These are phyloP conservation scores for Umimayanthus kanabou DNA, from an alignment of 92 coral and sea anemone genomes.

Conservation along the genomic window DNA sequence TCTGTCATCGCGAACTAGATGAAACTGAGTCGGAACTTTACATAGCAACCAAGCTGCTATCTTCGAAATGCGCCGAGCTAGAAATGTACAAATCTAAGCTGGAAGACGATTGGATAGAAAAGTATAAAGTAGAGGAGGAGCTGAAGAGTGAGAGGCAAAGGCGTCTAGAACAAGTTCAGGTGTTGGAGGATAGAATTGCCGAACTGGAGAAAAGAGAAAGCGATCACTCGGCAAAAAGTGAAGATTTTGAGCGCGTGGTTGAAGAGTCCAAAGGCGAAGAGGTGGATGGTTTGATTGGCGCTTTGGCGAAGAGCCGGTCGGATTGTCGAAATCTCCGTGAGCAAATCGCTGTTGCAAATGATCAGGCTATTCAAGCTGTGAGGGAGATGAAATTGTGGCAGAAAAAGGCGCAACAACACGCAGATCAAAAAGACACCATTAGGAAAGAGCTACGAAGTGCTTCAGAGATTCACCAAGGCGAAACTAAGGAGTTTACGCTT, in stretches of 20 bases:
- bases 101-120: conserved; percentile 68
- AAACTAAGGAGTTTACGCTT: conserved; percentile 43
- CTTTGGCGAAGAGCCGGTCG: conserved; percentile 49
- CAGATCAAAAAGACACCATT: conserved; percentile 46
- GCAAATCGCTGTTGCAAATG: conserved; percentile 54
- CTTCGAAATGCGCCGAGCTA: conserved; percentile 51
- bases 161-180: conserved; percentile 43
- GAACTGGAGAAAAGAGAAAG: background rate
- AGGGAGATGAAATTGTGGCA: conserved; percentile 71
- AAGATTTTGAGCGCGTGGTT: conserved; percentile 40
- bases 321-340: conserved; percentile 57
- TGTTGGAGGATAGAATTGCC: conserved; percentile 37
- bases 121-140: conserved; percentile 65
- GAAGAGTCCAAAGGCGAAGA: conserved; percentile 51
- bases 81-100: conserved; percentile 59
- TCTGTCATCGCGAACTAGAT: conserved; percentile 11
- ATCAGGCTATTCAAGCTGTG: conserved; percentile 59
- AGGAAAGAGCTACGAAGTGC: conserved; percentile 39
- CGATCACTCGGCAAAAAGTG: conserved; percentile 32
- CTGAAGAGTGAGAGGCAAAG: conserved; percentile 51
- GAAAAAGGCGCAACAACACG: conserved; percentile 71
- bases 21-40: conserved; percentile 60
- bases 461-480: conserved; percentile 55
- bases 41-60: conserved; percentile 56
- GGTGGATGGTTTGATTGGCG: conserved; percentile 49